Conservation (phyloP, 1,140 invertebrate genomes). For the Sminthurinus signatus region DNA sequence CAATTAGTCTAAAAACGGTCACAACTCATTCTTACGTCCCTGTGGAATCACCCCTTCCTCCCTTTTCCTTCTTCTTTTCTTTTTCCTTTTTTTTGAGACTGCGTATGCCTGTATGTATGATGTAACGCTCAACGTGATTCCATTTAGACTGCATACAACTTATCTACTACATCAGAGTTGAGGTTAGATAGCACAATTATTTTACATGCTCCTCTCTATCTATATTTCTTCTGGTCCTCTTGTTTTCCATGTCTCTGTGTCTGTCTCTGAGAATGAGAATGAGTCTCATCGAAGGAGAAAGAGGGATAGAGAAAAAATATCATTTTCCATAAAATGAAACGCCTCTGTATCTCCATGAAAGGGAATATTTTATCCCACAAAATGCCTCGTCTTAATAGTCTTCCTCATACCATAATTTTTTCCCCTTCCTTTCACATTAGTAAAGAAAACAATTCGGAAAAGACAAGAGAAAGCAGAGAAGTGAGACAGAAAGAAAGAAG, state of each 20-base stretch:
- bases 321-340: slow-evolving; percentile 33
- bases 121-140: too few species aligned
- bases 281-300: background rate
- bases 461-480: too few species aligned
- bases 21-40: slow-evolving; percentile 31
- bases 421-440: slow-evolving; percentile 28
- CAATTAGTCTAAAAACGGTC: slow-evolving; percentile 35
- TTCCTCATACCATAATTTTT: slow-evolving; percentile 31
- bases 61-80: background rate
- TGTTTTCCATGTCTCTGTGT: too few species aligned
- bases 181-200: slow-evolving; percentile 22
- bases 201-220: slow-evolving; percentile 28
- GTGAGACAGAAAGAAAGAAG: too few species aligned
- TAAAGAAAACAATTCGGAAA: slow-evolving; percentile 29
- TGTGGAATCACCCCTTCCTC: slow-evolving; percentile 24
- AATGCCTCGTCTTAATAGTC: slow-evolving; percentile 32
- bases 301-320: slow-evolving; percentile 20
- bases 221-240: background rate
- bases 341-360: slow-evolving; percentile 33
- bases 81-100: too few species aligned
- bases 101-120: too few species aligned
- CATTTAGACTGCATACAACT: too few species aligned
- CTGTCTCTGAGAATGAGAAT: too few species aligned
- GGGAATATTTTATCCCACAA: slow-evolving; percentile 30
- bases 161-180: too few species aligned